A percentile compares a stretch with the other conserved stretches of the same genome.
These are phyloP conservation scores for Amblyopsis hoosieri DNA, from an alignment of 2,797 vertebrate species.

Conservation along the genomic window DNA sequence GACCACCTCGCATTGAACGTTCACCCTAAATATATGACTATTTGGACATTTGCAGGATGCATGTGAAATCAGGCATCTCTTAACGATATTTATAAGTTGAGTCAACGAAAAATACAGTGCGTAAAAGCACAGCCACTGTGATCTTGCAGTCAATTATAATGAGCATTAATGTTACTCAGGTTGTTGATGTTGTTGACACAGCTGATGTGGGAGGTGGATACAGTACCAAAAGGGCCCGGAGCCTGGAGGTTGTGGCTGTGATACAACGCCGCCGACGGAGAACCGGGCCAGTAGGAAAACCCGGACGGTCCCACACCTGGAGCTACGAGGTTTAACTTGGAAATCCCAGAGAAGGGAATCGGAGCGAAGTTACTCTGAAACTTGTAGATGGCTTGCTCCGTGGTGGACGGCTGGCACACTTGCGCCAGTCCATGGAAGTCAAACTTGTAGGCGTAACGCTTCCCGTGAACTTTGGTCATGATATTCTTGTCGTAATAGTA, in stretches of 20 bases:
- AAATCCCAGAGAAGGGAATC: conserved; percentile 91
- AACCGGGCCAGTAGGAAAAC: conserved; percentile 95
- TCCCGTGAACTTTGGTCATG: conserved; percentile 98
- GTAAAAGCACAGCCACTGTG: conserved; percentile 13
- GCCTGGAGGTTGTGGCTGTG: conserved; percentile 89
- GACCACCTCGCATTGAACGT: not conserved
- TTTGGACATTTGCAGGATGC: not conserved
- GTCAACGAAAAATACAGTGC: not conserved
- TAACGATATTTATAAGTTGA: not conserved
- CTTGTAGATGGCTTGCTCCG: conserved; percentile 93
- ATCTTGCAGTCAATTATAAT: conserved; percentile 85
- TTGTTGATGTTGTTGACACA: conserved; percentile 87
- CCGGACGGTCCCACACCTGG: conserved; percentile 87
- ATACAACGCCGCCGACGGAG: conserved; percentile 84
- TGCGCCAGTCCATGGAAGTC: conserved; percentile 96
- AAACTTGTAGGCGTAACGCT: conserved; percentile 97
- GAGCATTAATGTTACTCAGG: conserved; percentile 86
- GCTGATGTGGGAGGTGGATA: conserved; percentile 79
- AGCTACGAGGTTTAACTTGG: conserved; percentile 94
- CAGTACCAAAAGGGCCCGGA: conserved; percentile 83
- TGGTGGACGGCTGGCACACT: conserved; percentile 86
- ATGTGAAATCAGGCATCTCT: not conserved
- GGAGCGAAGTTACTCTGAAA: conserved; percentile 93
- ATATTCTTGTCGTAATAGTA: conserved; percentile 99
- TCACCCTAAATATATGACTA: not conserved